A percentile compares a stretch with the other conserved stretches of the same genome.
Conservation (phyloP, 2,797 vertebrate species). For the Gymnoscopelus braueri region DNA sequence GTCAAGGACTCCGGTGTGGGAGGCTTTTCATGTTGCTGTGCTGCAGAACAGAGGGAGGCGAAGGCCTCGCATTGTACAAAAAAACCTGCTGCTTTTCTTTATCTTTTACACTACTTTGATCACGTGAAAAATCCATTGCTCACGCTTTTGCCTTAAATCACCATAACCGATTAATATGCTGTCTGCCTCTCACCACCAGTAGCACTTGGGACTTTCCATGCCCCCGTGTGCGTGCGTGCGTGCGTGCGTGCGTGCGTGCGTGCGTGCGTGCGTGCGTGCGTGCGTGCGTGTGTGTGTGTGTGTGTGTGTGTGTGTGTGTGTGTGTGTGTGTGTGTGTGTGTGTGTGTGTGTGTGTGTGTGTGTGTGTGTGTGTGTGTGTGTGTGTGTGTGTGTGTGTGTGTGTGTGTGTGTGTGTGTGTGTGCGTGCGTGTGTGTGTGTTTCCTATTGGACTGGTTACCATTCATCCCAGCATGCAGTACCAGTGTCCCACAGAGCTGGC, state of each 20-base stretch:
- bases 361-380: background rate
- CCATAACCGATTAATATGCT: slow-evolving; percentile 8
- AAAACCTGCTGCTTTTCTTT: background rate
- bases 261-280: no score
- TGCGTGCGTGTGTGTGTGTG: no score
- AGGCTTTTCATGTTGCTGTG: slow-evolving; percentile 21
- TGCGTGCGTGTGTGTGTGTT: no score
- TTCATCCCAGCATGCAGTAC: background rate
- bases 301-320: no score
- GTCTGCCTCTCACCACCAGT: background rate
- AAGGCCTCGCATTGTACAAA: slow-evolving; percentile 12
- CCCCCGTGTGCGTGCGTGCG: background rate
- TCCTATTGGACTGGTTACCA: background rate
- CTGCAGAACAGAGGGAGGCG: slow-evolving; percentile 7
- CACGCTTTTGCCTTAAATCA: slow-evolving; percentile 12
- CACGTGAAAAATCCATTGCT: slow-evolving; percentile 13
- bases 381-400: background rate
- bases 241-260: background rate
- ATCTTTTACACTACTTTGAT: slow-evolving; percentile 14
- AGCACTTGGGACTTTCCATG: background rate
- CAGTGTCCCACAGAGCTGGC: slow-evolving; percentile 7
- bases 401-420: background rate
- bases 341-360: background rate
- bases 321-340: no score
- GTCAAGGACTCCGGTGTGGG: slow-evolving; percentile 43